phyloP scores from a whole-genome alignment of 1,140 invertebrate genomes.

The Latrodectus geometricus region DNA sequence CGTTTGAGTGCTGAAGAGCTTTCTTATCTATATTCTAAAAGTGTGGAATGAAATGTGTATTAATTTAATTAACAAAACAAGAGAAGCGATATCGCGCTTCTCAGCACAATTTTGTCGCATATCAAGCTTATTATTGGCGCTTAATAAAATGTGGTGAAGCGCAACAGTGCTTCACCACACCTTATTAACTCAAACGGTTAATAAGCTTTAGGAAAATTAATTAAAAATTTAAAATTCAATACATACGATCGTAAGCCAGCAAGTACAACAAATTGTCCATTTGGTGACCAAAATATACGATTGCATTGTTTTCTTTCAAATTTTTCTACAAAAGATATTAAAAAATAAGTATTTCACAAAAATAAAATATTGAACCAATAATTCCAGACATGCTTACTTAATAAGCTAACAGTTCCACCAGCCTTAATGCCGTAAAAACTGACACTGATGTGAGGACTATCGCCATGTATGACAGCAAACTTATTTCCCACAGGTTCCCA shows the following conservation, averaged over 20 bases:
- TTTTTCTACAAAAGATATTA: constrained; percentile 75
- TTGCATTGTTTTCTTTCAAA: constrained; percentile 93
- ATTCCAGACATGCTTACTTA: constrained; percentile 75
- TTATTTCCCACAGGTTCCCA: constrained; percentile 98
- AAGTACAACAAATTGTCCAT: constrained; percentile 94
- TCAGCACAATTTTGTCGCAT: too few relatives aligned
- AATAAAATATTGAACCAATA: too few relatives aligned
- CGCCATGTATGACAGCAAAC: constrained; percentile 96
- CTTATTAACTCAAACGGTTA: too few relatives aligned
- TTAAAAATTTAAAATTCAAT: neutral
- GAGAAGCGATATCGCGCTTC: too few relatives aligned
- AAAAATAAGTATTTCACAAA: neutral
- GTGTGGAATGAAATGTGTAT: too few relatives aligned
- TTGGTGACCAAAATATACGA: constrained; percentile 96
- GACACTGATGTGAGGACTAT: constrained; percentile 84
- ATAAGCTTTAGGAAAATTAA: neutral
- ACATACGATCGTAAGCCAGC: constrained; percentile 79
- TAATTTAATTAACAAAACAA: too few relatives aligned
- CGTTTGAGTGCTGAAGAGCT: too few relatives aligned
- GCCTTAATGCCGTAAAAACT: constrained; percentile 93
- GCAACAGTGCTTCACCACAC: too few relatives aligned
- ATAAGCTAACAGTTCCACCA: constrained; percentile 85
- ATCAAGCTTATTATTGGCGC: too few relatives aligned
- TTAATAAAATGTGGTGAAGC: too few relatives aligned
- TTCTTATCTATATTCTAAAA: too few relatives aligned